Evolutionary conservation across 2,113 vertebrate genomes (phyloP), one percentile per base, ranked within the genome.

Genomic region (Anthoscopus minutus): DNA sequence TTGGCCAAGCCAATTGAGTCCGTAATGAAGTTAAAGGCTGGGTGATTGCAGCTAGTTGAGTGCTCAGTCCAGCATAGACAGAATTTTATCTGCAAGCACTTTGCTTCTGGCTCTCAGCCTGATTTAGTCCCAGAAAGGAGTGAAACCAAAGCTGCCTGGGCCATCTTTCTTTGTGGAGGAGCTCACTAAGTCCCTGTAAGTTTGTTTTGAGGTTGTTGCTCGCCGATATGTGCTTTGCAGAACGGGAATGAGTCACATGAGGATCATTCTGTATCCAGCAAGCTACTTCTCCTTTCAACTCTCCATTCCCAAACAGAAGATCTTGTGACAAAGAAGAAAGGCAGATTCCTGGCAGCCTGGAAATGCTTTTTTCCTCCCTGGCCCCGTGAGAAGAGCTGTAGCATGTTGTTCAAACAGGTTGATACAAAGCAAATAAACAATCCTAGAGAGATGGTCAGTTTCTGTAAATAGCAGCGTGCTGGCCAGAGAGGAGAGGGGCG

Each of bases 361-460:
- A 82, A 74, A 30, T 57, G n/a, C 88, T 81, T 89, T 89, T 85
- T 89, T 28, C 35, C 25, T 38, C 65, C 37, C 65, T 72, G 81
- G 71, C 58, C 80, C 70, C 1, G 0, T 57, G 64, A 95, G 95
- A 95, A 94, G 86, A 82, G 95, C 86, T 93, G 64, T 70, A 94
- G 48, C 51, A 31, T 91, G 83, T 97, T 95, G 88, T 92, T 97
- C 95, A 95, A 97, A 94, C 93, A 97, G 88, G 95, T 96, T 97
- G 95, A 95, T 96, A 85, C 82, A 94, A 93, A 92, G 91, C 45
- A 50, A 97, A 96, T 73, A 97, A 94, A 95, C 84, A 96, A 70
- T 62, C 2, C 13, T 81, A 89, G 80, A 84, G 86, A 95, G 93
- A 71, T 44, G 85, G 85, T 53, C 88, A 70, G 74, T 91, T 92